phyloP scores from a whole-genome alignment of 2,113 vertebrate genomes.

The Amblyornis subalaris region DNA sequence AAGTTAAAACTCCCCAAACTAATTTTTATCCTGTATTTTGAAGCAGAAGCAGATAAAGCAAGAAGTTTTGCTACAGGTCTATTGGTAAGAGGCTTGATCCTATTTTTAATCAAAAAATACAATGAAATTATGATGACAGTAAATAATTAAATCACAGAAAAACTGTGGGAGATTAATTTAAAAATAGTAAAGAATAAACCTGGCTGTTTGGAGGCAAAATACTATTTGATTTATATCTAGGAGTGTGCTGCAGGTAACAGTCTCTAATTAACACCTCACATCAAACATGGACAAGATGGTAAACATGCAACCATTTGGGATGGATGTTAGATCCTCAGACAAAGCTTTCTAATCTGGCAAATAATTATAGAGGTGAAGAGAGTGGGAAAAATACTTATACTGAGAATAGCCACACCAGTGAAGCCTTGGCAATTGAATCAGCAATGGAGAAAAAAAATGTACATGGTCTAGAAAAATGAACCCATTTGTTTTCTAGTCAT shows the following conservation, averaged over 20 bases:
- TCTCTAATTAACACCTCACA: constrained; percentile 3
- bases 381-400: background rate
- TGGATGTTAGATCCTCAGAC: background rate
- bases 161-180: background rate
- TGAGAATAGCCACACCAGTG: background rate
- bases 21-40: background rate
- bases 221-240: background rate
- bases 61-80: background rate
- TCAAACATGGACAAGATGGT: background rate
- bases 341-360: background rate
- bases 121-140: background rate
- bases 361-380: background rate
- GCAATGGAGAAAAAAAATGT: background rate
- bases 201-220: background rate
- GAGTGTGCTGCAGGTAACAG: background rate
- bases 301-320: background rate
- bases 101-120: background rate
- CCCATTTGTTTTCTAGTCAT: constrained; percentile 11
- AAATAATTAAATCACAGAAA: background rate
- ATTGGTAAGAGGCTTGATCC: background rate
- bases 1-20: background rate
- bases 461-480: background rate
- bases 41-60: background rate
- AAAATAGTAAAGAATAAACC: background rate
- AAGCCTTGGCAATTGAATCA: background rate